Evolutionary conservation across 2,888 invertebrate species (phyloP).

Genomic region (Cynaeus angustus): DNA sequence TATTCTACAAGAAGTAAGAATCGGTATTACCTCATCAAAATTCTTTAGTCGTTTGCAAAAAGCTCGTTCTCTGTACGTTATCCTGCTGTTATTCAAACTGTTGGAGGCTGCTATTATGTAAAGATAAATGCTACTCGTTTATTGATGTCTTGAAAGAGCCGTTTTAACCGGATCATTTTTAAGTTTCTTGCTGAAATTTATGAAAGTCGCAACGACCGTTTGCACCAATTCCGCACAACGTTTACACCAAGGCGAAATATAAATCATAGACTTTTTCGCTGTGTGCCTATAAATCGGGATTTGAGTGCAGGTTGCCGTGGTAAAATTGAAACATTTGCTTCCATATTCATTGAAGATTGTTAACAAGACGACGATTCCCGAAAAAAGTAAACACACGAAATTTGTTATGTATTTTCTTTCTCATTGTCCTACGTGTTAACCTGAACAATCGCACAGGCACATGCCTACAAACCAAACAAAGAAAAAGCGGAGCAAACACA

Average conservation of each 20-base stretch:
- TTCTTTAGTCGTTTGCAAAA: slow-evolving; percentile 56
- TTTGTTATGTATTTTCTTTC: not conserved
- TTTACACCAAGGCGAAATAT: slow-evolving; percentile 14
- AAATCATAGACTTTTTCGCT: slow-evolving; percentile 23
- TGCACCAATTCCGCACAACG: slow-evolving; percentile 36
- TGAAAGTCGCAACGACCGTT: slow-evolving; percentile 29
- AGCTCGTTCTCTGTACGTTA: slow-evolving; percentile 56
- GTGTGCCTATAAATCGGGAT: not conserved
- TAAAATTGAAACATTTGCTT: not conserved
- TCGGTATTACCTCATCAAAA: slow-evolving; percentile 57
- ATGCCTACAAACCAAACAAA: slow-evolving; percentile 1
- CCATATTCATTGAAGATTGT: no score
- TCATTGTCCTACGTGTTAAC: not conserved
- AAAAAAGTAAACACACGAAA: no score
- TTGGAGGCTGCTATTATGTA: slow-evolving; percentile 49
- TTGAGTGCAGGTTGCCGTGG: not conserved
- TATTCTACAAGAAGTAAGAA: slow-evolving; percentile 47
- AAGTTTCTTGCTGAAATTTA: slow-evolving; percentile 28
- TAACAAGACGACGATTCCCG: no score
- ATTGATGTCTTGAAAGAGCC: slow-evolving; percentile 47
- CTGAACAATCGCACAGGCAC: slow-evolving; percentile 15
- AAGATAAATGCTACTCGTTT: slow-evolving; percentile 51
- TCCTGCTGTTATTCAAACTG: slow-evolving; percentile 54
- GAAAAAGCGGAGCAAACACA: slow-evolving; percentile 16
- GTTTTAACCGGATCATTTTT: slow-evolving; percentile 42